phyloP scores from a whole-genome alignment of 2,797 vertebrate genomes.

The Liasis olivaceus region DNA sequence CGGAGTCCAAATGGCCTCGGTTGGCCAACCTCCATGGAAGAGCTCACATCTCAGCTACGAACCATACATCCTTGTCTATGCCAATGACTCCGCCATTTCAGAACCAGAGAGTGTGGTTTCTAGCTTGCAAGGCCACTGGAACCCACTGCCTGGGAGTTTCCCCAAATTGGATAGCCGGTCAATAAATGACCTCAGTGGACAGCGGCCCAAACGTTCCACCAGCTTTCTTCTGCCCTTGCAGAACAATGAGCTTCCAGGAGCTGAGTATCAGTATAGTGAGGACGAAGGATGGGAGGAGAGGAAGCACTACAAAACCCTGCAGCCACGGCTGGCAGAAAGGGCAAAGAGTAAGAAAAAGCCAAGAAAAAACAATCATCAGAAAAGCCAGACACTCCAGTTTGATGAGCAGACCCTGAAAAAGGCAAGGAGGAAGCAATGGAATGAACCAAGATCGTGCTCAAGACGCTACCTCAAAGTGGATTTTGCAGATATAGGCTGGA shows the following conservation, averaged over 20 bases:
- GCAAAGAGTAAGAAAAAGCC: constrained; percentile 83
- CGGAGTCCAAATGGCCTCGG: constrained; percentile 79
- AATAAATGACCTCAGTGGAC: constrained; percentile 25
- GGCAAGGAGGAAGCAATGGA: constrained; percentile 93
- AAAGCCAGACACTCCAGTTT: constrained; percentile 89
- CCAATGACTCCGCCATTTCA: constrained; percentile 92
- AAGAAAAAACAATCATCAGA: constrained; percentile 83
- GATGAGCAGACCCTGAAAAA: constrained; percentile 94
- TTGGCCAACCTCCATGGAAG: constrained; percentile 71
- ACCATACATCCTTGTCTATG: constrained; percentile 93
- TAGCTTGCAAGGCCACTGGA: constrained; percentile 79
- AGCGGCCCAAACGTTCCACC: constrained; percentile 79
- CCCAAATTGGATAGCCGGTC: constrained; percentile 7
- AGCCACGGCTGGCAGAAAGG: constrained; percentile 80
- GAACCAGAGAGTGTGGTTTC: constrained; percentile 89
- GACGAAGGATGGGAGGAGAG: constrained; percentile 80
- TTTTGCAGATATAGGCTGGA: constrained; percentile 98
- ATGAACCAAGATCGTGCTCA: constrained; percentile 86
- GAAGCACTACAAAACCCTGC: constrained; percentile 81
- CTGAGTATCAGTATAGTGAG: constrained; percentile 82
- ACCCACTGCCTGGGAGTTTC: constrained; percentile 33
- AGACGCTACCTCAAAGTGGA: constrained; percentile 95
- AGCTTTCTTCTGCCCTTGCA: constrained; percentile 83
- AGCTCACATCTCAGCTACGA: constrained; percentile 73
- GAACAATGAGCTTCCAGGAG: constrained; percentile 93